Evolutionary conservation across 2,113 vertebrate genomes (phyloP).

Genomic region (Nothobranchius furzeri): DNA sequence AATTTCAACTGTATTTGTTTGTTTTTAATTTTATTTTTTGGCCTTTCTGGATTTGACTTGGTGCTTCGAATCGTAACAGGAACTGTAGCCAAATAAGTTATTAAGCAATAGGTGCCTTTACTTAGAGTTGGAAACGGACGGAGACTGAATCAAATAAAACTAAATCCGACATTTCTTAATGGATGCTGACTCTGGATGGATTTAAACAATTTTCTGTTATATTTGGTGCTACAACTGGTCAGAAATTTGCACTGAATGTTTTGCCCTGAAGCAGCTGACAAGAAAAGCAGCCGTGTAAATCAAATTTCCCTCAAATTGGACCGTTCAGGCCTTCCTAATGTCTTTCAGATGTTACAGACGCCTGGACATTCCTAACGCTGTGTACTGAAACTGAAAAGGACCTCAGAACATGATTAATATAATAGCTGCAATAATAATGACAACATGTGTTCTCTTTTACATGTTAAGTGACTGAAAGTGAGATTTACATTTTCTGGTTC

Average conservation of each 20-base stretch:
- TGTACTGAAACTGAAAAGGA: not conserved
- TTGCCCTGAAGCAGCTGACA: not conserved
- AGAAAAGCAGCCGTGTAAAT: not conserved
- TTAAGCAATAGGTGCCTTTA: conserved; percentile 19
- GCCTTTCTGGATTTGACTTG: conserved; percentile 15
- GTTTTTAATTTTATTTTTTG: not conserved
- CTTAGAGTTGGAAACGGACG: conserved; percentile 1
- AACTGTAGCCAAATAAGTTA: conserved; percentile 40
- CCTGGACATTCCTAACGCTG: too few species aligned
- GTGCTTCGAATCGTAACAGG: conserved; percentile 40
- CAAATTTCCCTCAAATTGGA: conserved; percentile 1
- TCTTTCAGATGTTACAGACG: not conserved
- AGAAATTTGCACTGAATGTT: conserved; percentile 22
- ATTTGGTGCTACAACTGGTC: conserved; percentile 36
- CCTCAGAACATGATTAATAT: not conserved
- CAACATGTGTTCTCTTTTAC: not conserved
- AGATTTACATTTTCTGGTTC: not conserved
- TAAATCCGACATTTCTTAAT: not conserved
- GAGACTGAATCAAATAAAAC: conserved; percentile 15
- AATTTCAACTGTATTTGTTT: conserved; percentile 27
- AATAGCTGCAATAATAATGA: not conserved
- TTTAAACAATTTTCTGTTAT: conserved; percentile 17
- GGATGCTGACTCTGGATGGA: conserved; percentile 5
- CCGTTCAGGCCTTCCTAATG: not conserved
- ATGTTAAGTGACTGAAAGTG: conserved; percentile 1